Base-by-base conservation (phyloP, 2,113 vertebrate genomes). In the Crotalus horridus region DNA sequence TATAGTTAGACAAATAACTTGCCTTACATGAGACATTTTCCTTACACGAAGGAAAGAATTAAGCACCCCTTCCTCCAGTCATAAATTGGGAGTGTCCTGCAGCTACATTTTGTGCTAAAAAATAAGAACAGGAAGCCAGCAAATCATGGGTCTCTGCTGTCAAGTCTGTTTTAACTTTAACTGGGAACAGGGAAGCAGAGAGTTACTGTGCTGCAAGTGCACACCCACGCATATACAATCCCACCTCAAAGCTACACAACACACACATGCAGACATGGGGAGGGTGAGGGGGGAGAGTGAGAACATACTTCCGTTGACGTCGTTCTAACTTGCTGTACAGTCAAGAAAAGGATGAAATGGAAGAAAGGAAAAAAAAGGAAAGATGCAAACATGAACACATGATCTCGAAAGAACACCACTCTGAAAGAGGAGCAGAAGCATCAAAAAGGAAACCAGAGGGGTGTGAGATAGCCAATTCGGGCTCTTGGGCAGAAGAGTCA, bases 271-370 rank as follows among this genome's bases (percentile, higher is more conserved):
- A 92, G 12, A 58, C 13, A 5, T 8, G 39, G 23, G 4, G 20
- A 26, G 17, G 87, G 69, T 17, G 69, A 33, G 1, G 5, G 15
- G 29, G 64, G n/a, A 12, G n/a, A 54, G 85, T 6, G 39, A 88
- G 43, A 39, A 95, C 95, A 4, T 95, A 95, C 94, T 95, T 95
- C 93, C 93, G 91, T 87, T 94, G 93, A 43, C 92, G 94, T 39
- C 94, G 95, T n/a, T 95, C 94, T 93, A 95, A 91, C 91, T 95
- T 95, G 94, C 95, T 95, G 95, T 92, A 90, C 74, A 48, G 24
- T 64, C 17, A 88, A 91, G 33, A 93, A 87, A 89, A 90, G 64
- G 89, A 90, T 86, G 92, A 88, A 74, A 61, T 54, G 85, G 59
- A 88, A 92, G 59, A 90, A n/a, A 92, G 7, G 89, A 53, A 87